Base-by-base conservation (phyloP, 1,140 invertebrate species). In the Cydia splendana region DNA sequence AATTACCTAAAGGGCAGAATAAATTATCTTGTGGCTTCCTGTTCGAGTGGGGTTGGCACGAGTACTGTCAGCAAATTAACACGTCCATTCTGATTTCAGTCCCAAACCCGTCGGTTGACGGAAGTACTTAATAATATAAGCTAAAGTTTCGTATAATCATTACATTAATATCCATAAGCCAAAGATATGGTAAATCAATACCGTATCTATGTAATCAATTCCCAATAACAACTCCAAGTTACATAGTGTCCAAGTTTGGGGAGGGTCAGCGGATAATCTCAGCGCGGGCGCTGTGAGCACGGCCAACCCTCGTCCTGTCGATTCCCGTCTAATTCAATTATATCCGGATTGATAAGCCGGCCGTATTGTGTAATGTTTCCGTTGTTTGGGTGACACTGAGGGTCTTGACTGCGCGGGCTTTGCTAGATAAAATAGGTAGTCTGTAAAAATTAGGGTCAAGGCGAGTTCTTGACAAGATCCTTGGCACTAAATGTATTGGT, bases 151-250 rank as follows among this genome's bases (percentile, higher is more conserved):
- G 20, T 5, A 20, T n/a, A 71, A 20, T n/a, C n/a, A 38, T n/a
- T 38, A 4, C 28, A 69, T 69, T 38, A 71, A 34, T 38, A 71
- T 18, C 67, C n/a, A 34, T 71, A 71, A 71, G 4, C 67, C 34
- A 71, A 38, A 38, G 67, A 42, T 38, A 42, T 38, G n/a, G 30
- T 45, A 42, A 71, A 71, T 71, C 67, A 71, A 71, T 71, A 71
- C 67, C 15, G 38, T 38, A 62, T 62, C 57, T 62, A n/a, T 38
- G n/a, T 71, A 71, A 71, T 42, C 65, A 69, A 69, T 42, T 71
- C 67, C 67, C 30, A 71, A 71, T 71, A 71, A 71, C 67, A 71
- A 71, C 67, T 71, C n/a, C 15, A 71, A 71, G 67, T 71, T 71
- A 42, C 67, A 71, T 71, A 71, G 67, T 71, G 67, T 71, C 67